Conservation (phyloP, 64 coral and sea anemone species). For the Montipora cactus region DNA sequence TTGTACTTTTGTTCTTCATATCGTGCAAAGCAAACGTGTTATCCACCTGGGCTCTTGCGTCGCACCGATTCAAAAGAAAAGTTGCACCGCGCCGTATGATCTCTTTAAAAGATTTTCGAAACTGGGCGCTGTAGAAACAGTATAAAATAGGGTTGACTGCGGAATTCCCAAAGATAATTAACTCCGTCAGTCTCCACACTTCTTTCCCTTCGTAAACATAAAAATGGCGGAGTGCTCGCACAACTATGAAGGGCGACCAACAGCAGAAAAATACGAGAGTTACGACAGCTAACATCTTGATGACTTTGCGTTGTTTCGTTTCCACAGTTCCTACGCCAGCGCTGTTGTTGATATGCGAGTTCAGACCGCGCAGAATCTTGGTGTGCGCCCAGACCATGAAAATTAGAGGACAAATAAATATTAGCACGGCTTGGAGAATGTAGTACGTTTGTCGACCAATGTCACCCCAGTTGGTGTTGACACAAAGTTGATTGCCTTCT, state of each 20-base stretch:
- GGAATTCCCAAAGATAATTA: constrained; percentile 84
- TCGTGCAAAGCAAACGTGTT: constrained; percentile 14
- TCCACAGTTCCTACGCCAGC: constrained; percentile 15
- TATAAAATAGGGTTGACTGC: constrained; percentile 86
- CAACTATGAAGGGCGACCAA: constrained; percentile 82
- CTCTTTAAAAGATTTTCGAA: constrained; percentile 84
- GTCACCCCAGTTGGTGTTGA: constrained; percentile 81
- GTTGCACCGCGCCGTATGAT: constrained; percentile 75
- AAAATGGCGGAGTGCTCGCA: constrained; percentile 75
- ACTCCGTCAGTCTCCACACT: constrained; percentile 81
- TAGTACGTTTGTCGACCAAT: constrained; percentile 80
- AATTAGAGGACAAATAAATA: constrained; percentile 79
- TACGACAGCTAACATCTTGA: constrained; percentile 88
- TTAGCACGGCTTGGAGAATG: constrained; percentile 64
- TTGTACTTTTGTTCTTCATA: not conserved
- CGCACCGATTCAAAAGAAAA: not conserved
- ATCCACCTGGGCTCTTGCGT: not conserved
- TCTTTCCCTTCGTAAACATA: constrained; percentile 63
- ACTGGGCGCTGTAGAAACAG: constrained; percentile 89
- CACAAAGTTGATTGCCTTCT: constrained; percentile 54
- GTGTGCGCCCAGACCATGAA: constrained; percentile 92
- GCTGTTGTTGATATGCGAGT: constrained; percentile 50
- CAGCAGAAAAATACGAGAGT: constrained; percentile 81
- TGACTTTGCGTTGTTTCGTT: constrained; percentile 82
- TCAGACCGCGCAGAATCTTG: constrained; percentile 71